Base-by-base conservation (phyloP, 30 jellyfish, hydroid and myxozoan genomes). In the Phacellophora camtschatica region DNA sequence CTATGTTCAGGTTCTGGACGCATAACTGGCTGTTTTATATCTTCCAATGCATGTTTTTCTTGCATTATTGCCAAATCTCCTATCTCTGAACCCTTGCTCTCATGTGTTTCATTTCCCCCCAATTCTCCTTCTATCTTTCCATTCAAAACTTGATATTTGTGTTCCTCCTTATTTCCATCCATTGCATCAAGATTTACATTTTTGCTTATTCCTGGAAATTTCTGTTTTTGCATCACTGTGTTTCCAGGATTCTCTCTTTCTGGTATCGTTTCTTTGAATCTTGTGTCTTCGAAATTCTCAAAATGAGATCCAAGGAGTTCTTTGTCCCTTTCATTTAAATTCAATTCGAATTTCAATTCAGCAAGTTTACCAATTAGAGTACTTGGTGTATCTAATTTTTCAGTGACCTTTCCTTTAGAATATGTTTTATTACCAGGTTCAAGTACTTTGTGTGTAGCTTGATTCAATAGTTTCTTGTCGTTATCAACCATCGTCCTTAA, bases 211-310 rank as follows among this genome's bases (percentile, higher is more conserved):
- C 94, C 86, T 0, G 16, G 74, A 13, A 31, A 31, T 58, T 49
- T 49, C 43, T 66, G 85, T 31, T 50, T 50, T 37, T 81, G 85
- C 29, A 53, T 73, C 29, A 81, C 85, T 1, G 92, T 65, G 25
- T 81, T 66, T 2, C 85, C 85, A 50, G 92, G 92, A 66, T 81
- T 68, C 32, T 81, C 85, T 1, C 67, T 57, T 35, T 66, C 63
- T 2, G 53, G 3, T 0, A 22, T 81, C 5, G 54, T 56, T 0
- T 25, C 45, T 11, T 7, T 36, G 18, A 51, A 15, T 31, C 92
- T 66, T 7, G 59, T 31, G 32, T 81, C 78, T 16, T 50, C 84
- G 15, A 27, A 35, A 57, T 69, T 82, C 41, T 82, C 83, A 6
- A 2, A 37, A 18, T 27, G 34, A 16, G 81, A 66, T 27, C 34